Evolutionary conservation across 1,140 invertebrate species (phyloP).

Genomic region (Drosophila lowei): DNA sequence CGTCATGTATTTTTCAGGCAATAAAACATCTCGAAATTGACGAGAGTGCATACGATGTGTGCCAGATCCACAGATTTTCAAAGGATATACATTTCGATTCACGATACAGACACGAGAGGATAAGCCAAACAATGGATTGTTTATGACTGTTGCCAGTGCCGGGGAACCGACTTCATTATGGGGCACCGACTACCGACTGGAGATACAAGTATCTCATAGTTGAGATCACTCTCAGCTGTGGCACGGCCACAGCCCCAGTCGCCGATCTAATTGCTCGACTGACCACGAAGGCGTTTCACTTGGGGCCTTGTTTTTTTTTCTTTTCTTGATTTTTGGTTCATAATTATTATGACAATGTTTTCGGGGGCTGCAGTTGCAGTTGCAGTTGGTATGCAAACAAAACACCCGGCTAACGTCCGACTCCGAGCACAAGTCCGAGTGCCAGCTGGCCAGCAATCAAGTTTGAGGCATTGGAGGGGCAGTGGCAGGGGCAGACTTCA

Average conservation of each 20-base stretch:
- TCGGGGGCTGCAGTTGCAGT: constrained; percentile 20
- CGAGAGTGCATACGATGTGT: not conserved
- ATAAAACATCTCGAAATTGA: constrained; percentile 28
- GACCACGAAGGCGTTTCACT: constrained; percentile 57
- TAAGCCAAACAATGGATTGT: constrained; percentile 19
- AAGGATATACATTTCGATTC: constrained; percentile 17
- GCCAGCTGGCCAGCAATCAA: constrained; percentile 70
- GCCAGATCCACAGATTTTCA: constrained; percentile 22
- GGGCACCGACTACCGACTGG: not conserved
- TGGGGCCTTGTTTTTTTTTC: constrained; percentile 42
- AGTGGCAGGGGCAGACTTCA: constrained; percentile 6
- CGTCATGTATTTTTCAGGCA: not conserved
- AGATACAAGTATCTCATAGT: constrained; percentile 22
- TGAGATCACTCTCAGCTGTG: constrained; percentile 22
- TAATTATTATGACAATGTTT: constrained; percentile 80
- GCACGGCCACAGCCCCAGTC: not conserved
- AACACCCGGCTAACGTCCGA: constrained; percentile 54
- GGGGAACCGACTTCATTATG: constrained; percentile 24
- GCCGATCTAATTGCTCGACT: constrained; percentile 58
- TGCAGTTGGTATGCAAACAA: constrained; percentile 63
- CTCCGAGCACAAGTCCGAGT: constrained; percentile 18
- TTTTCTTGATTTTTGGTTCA: constrained; percentile 28
- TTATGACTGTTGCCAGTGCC: constrained; percentile 34
- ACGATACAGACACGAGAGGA: too few relatives aligned
- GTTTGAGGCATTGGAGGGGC: constrained; percentile 1